These are phyloP conservation scores for Cyanoliseus patagonus DNA, from an alignment of 2,113 vertebrate genomes.

Conservation along the genomic window DNA sequence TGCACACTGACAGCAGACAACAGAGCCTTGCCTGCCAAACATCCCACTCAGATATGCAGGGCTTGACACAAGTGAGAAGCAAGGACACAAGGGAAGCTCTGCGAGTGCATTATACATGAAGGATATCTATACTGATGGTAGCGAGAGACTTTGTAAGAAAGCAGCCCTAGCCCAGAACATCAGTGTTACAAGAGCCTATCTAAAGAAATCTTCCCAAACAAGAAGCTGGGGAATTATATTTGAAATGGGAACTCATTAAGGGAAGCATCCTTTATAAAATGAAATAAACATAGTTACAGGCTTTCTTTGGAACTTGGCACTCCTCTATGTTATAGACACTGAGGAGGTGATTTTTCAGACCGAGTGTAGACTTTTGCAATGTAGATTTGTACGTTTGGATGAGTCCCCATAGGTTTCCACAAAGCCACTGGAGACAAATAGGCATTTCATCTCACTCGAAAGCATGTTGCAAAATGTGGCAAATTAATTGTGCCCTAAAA, in stretches of 20 bases:
- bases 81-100: background rate
- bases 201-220: slow-evolving; percentile 47
- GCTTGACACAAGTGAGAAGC: background rate
- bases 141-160: background rate
- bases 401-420: background rate
- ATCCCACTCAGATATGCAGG: background rate
- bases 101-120: slow-evolving; percentile 28
- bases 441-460: slow-evolving; percentile 25
- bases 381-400: slow-evolving; percentile 17
- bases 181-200: slow-evolving; percentile 19
- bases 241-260: slow-evolving; percentile 57
- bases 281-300: slow-evolving; percentile 22
- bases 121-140: background rate
- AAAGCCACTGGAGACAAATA: background rate
- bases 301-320: slow-evolving; percentile 1
- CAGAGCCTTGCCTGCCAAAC: background rate
- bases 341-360: slow-evolving; percentile 38
- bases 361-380: background rate
- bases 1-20: background rate
- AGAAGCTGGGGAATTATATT: background rate
- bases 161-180: background rate
- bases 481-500: slow-evolving; percentile 61
- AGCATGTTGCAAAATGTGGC: background rate
- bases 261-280: slow-evolving; percentile 2
- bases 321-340: background rate